Evolutionary conservation across 53 echinoderm and acorn worm species (phyloP), one percentile per base, ranked within the genome.

Genomic region (Crossaster papposus): DNA sequence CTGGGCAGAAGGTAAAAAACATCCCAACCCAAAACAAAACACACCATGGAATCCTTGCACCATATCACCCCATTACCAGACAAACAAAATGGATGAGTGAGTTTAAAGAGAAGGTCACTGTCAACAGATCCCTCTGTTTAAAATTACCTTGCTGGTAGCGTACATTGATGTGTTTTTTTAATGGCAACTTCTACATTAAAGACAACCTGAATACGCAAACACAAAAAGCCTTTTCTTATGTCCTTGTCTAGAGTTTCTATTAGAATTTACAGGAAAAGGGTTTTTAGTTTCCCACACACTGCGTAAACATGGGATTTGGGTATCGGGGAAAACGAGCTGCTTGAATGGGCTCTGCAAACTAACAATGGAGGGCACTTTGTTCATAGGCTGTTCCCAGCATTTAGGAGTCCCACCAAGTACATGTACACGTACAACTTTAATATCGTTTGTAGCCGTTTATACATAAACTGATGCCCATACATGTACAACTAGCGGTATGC

Each of bases 31-130:
- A 51, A 85, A 52, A 85, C 53, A 85, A 44, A 83, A 83, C 44
- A 83, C 83, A 36, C 83, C 54, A 58, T 9, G 28, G 32, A 15
- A 72, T 30, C 85, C 65, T 82, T 64, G 36, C 82, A 82, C 34
- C 72, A 72, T 85, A 51, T 73, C 72, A 72, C 73, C 52, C 72
- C 72, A 85, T 72, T 85, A 85, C 85, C 71, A 51, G 72, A 85
- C 51, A 85, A 72, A 85, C 54, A 85, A 18, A 72, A 73, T 33
- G 85, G 73, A 72, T 85, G 85, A 72, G 36, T 14, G 85, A 85
- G 53, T 53, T 12, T 44, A 51, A 85, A 85, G 17, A 85, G 73
- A 14, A 23, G 2, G 13, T 33, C 73, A 33, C 72, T 85, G 85
- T 85, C 51, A 85, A 30, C 50, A 50, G 70, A 85, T 85, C 32